Conservation (phyloP, 2,113 vertebrate species). For the Ceratotherium simum region DNA sequence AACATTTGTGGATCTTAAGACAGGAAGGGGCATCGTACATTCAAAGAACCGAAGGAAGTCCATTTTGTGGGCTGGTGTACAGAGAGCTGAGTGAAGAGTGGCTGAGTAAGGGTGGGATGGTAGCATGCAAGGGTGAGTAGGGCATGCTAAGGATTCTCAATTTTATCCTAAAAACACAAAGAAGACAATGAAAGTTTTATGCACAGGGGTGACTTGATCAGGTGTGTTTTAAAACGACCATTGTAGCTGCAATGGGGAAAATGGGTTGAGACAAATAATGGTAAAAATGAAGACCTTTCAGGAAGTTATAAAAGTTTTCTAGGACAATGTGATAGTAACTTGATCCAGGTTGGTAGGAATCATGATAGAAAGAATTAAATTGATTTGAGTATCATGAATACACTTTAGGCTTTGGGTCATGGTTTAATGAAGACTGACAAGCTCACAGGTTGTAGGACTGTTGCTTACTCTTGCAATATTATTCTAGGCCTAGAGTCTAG, state of each 20-base stretch:
- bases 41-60: background rate
- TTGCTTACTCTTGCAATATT: background rate
- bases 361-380: background rate
- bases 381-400: background rate
- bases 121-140: background rate
- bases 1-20: background rate
- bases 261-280: background rate
- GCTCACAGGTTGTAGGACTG: background rate
- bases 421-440: background rate
- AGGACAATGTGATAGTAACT: background rate
- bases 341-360: background rate
- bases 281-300: background rate
- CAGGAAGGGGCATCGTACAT: background rate
- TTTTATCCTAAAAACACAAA: background rate
- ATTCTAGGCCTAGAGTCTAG: background rate
- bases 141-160: background rate
- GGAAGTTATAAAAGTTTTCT: background rate
- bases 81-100: background rate
- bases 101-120: background rate
- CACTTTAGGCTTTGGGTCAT: background rate
- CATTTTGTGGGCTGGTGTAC: background rate
- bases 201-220: background rate
- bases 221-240: background rate
- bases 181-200: background rate
- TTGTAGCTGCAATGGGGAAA: background rate